Base-by-base conservation (phyloP, 1,140 invertebrate species). In the Argopecten irradians region DNA sequence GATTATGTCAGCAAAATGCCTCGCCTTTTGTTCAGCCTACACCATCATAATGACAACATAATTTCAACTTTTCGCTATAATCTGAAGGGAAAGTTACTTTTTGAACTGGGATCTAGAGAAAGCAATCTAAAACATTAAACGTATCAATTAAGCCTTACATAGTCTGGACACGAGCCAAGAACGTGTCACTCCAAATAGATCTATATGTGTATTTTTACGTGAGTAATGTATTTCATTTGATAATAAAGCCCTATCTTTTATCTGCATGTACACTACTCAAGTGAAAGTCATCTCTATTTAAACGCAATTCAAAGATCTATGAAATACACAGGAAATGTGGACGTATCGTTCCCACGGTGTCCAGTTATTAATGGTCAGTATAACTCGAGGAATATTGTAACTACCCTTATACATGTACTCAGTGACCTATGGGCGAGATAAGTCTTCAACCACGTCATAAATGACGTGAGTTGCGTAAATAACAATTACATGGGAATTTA, bases 61-160 rank as follows among this genome's bases (percentile, higher is more conserved):
- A 71, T 71, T 71, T 71, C 55, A 71, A 71, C 55, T 71, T 71
- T 71, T 71, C 55, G 55, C n/a, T 71, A 71, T 71, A 71, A 71
- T 71, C 55, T 28, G 55, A 71, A 71, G n/a, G 28, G 55, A 71
- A 71, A 28, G 55, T n/a, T 71, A 71, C 55, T 1, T 71, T n/a
- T 71, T 22, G 55, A 71, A 28, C n/a, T 16, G 55, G 55, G n/a
- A 71, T 71, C 5, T 39, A n/a, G 55, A n/a, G 55, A 71, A 28
- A 71, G 22, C 22, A 71, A 71, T 71, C 55, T 71, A n/a, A 5
- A 28, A 71, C 55, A 71, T 71, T 71, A 71, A 71, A 71, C 55
- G n/a, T 71, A 71, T 71, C 55, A 71, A 71, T 71, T 71, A 71
- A 71, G 55, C 28, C 55, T 28, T 71, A 71, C 55, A 1, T 71